phyloP scores from a whole-genome alignment of 1,140 invertebrate genomes.

The Eueides isabella region DNA sequence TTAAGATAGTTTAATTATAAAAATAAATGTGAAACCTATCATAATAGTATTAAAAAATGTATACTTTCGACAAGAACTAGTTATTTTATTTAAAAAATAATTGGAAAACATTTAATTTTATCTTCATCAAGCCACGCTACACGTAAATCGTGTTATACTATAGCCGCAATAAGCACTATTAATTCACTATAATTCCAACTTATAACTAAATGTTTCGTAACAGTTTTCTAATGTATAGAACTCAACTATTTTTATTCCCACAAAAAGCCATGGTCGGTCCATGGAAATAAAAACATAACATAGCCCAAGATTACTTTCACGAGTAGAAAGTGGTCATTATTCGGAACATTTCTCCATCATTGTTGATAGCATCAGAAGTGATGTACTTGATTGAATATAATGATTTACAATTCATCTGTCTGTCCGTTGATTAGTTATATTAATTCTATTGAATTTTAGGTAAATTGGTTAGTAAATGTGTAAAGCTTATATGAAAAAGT shows the following conservation, averaged over 20 bases:
- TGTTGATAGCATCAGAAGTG: constrained; percentile 13
- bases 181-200: background rate
- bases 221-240: constrained; percentile 14
- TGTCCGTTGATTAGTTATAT: background rate
- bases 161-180: background rate
- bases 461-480: background rate
- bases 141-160: background rate
- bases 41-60: too few species aligned
- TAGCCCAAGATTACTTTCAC: constrained; percentile 31
- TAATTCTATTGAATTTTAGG: background rate
- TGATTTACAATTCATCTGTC: constrained; percentile 7
- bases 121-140: too few species aligned
- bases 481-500: too few species aligned
- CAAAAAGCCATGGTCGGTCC: constrained; percentile 27
- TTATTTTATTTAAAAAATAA: too few species aligned
- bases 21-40: too few species aligned
- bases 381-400: constrained; percentile 16
- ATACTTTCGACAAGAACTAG: too few species aligned
- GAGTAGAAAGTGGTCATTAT: constrained; percentile 34
- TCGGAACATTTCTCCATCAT: constrained; percentile 32
- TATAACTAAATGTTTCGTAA: background rate
- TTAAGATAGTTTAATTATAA: too few species aligned
- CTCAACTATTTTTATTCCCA: background rate
- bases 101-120: too few species aligned
- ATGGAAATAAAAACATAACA: constrained; percentile 35